A percentile compares a stretch with the other conserved stretches of the same genome.
phyloP scores from a whole-genome alignment of 2,113 vertebrate genomes.

The Corythornis madagascariensis region DNA sequence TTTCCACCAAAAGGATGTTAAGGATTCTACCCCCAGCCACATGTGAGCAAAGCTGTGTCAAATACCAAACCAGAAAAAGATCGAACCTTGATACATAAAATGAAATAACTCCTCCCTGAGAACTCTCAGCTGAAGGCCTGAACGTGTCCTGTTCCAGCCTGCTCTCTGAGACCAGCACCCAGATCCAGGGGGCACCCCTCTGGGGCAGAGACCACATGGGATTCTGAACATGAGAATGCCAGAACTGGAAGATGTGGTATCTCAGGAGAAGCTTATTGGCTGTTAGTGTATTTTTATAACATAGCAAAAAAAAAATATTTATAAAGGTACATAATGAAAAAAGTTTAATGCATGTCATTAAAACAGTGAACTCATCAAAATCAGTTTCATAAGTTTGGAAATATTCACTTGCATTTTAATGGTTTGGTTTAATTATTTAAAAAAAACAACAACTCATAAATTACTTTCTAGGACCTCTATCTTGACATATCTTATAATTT shows the following conservation, averaged over 20 bases:
- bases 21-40: not conserved
- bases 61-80: not conserved
- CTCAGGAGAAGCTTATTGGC: not conserved
- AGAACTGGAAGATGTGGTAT: not conserved
- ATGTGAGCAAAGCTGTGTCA: not conserved
- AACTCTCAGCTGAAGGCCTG: not conserved
- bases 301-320: not conserved
- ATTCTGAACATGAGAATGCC: accelerated
- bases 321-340: not conserved
- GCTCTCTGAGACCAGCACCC: not conserved
- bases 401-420: not conserved
- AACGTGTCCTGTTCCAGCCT: accelerated
- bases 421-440: not conserved
- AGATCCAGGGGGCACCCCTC: not conserved
- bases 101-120: not conserved
- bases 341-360: not conserved
- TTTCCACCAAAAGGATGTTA: not conserved
- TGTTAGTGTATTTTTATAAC: not conserved
- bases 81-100: not conserved
- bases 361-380: not conserved
- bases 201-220: not conserved
- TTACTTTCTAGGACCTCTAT: not conserved
- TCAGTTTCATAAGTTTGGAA: not conserved
- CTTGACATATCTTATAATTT: not conserved
- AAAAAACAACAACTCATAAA: not conserved